Percentiles rank a stretch among this genome's conserved stretches.
phyloP scores from a whole-genome alignment of 2,888 invertebrate species.

The Melanotus villosus region DNA sequence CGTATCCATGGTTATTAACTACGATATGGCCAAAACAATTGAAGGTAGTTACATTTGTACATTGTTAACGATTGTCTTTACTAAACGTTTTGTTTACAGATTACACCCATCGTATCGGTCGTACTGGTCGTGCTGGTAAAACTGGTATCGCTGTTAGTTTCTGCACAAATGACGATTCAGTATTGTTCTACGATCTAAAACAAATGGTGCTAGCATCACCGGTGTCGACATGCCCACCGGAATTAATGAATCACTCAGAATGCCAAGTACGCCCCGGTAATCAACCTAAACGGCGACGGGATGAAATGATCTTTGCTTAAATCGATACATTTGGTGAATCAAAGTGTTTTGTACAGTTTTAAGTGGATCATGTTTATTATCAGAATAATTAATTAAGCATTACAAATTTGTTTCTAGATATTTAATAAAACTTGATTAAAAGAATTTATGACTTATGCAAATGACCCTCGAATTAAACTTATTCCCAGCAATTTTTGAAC shows the following conservation, averaged over 20 bases:
- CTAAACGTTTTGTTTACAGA: constrained; percentile 70
- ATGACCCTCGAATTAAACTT: too few relatives aligned
- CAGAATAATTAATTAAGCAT: too few relatives aligned
- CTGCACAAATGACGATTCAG: constrained; percentile 96
- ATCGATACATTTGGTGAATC: neutral
- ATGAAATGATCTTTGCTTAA: constrained; percentile 96
- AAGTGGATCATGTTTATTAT: neutral
- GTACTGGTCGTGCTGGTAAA: constrained; percentile 99
- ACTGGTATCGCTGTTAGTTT: constrained; percentile 97
- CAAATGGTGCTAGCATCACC: constrained; percentile 91
- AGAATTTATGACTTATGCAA: too few relatives aligned
- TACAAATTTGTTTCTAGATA: too few relatives aligned
- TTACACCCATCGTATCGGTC: constrained; percentile 98
- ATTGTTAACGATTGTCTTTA: constrained; percentile 1
- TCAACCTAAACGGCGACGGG: constrained; percentile 92
- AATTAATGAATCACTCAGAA: constrained; percentile 97
- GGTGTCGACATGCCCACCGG: constrained; percentile 95
- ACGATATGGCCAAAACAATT: constrained; percentile 99
- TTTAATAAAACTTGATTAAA: too few relatives aligned
- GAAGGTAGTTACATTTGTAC: constrained; percentile 75
- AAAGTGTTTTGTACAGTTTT: neutral
- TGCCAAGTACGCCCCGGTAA: constrained; percentile 96
- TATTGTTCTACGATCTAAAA: constrained; percentile 96
- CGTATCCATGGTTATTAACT: constrained; percentile 98
- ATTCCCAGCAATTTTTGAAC: too few relatives aligned